These are phyloP conservation scores for Pyrrhosoma nymphula DNA, from an alignment of 2,888 invertebrate genomes.

Conservation along the genomic window DNA sequence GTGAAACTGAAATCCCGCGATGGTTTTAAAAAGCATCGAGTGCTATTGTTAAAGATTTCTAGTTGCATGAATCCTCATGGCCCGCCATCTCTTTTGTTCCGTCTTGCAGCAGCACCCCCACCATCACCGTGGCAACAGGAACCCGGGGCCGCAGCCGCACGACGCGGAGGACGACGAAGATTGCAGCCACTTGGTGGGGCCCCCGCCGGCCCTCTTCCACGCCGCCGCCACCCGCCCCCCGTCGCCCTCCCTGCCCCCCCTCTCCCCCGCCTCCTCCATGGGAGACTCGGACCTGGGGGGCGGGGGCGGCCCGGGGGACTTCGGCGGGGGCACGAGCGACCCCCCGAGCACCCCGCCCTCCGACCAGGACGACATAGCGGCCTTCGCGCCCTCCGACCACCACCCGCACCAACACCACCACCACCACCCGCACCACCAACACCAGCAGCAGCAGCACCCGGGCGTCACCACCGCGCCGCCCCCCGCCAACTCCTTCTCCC, in stretches of 20 bases:
- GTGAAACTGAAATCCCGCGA: too few species aligned
- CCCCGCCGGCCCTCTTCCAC: conserved; percentile 77
- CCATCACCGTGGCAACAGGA: conserved; percentile 77
- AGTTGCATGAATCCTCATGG: too few species aligned
- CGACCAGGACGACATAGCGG: conserved; percentile 72
- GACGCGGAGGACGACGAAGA: conserved; percentile 73
- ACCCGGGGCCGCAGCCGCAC: conserved; percentile 79
- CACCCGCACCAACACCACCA: conserved; percentile 71
- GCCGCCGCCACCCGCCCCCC: conserved; percentile 78
- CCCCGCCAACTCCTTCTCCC: conserved; percentile 21
- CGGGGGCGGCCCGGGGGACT: neutral
- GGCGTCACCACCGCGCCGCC: neutral
- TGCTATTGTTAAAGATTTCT: too few species aligned
- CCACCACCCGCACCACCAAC: conserved; percentile 69
- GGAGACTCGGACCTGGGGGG: conserved; percentile 55
- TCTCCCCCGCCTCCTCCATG: conserved; percentile 81
- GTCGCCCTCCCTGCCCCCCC: conserved; percentile 76
- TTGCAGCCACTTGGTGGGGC: conserved; percentile 77
- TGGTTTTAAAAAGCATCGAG: too few species aligned
- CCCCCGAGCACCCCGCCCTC: conserved; percentile 74
- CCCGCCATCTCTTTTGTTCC: conserved; percentile 71
- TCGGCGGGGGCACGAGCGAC: conserved; percentile 19
- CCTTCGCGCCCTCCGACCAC: conserved; percentile 70
- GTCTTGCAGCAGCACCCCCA: conserved; percentile 83
- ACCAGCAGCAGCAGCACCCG: conserved; percentile 70